These are phyloP conservation scores for Mionectes olivaceus DNA, from an alignment of 2,797 vertebrate species.

Conservation along the genomic window DNA sequence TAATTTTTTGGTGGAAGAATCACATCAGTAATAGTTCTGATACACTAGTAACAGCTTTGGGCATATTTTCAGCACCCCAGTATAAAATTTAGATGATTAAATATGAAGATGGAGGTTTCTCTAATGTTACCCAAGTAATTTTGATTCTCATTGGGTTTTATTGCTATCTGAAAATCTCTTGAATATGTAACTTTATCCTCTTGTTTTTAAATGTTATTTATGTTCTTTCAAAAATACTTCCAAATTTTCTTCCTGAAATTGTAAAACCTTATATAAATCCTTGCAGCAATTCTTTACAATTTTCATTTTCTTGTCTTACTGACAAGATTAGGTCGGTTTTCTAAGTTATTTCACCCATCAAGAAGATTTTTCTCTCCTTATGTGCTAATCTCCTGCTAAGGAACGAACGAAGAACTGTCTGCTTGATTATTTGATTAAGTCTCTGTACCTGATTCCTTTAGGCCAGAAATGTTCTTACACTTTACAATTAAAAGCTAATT, in stretches of 20 bases:
- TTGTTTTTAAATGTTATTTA: background rate
- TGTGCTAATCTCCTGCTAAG: background rate
- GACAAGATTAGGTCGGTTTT: background rate
- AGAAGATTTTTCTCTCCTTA: background rate
- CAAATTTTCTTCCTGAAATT: background rate
- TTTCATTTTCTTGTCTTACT: background rate
- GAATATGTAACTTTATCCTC: background rate
- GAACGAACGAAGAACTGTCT: background rate
- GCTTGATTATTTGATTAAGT: background rate
- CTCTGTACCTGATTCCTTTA: conserved; percentile 11
- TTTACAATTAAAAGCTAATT: conserved; percentile 33
- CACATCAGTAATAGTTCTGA: conserved; percentile 3
- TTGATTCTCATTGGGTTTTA: background rate
- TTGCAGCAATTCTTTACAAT: background rate
- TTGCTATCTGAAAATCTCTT: background rate
- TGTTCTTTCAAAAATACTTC: background rate
- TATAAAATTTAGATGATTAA: background rate
- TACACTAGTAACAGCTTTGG: background rate
- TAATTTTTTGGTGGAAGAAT: background rate
- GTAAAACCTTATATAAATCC: background rate
- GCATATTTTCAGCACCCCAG: background rate
- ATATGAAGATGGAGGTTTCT: background rate
- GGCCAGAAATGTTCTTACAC: conserved; percentile 9
- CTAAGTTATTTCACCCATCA: background rate
- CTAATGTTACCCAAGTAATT: background rate